Conservation (phyloP, 2,113 vertebrate genomes). For the Lepus timidus region DNA sequence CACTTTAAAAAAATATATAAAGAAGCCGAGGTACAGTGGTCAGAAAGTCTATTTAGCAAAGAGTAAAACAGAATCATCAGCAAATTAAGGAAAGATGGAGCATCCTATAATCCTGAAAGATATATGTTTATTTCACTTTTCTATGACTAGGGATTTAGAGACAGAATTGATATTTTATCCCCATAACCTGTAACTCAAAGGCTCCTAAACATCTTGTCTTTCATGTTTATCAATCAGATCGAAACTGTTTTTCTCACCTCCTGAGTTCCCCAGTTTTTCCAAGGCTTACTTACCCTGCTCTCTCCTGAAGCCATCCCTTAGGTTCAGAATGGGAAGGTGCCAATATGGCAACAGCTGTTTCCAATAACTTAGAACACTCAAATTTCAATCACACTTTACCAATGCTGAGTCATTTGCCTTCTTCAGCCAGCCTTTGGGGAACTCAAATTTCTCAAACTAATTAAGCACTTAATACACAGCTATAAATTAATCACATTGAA, state of each 20-base stretch:
- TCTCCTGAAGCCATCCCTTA: background rate
- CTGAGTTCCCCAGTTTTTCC: background rate
- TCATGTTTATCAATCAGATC: constrained; percentile 44
- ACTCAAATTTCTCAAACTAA: constrained; percentile 61
- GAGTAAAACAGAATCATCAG: background rate
- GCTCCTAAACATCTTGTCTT: constrained; percentile 30
- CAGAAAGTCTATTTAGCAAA: constrained; percentile 2
- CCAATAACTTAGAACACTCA: constrained; percentile 34
- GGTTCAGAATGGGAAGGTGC: background rate
- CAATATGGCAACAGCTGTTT: background rate
- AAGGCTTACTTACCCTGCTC: background rate
- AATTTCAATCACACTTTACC: background rate
- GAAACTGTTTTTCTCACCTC: constrained; percentile 30
- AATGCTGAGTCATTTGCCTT: constrained; percentile 56
- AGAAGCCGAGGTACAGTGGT: background rate
- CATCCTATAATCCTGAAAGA: background rate
- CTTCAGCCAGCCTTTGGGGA: constrained; percentile 17
- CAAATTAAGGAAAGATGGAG: background rate
- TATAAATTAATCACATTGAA: constrained; percentile 71
- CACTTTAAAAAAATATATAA: constrained; percentile 45
- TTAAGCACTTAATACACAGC: constrained; percentile 49
- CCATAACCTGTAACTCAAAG: constrained; percentile 50
- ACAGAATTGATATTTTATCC: constrained; percentile 51
- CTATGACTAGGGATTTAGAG: constrained; percentile 52
- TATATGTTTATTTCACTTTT: background rate